Evolutionary conservation across 2,797 vertebrate genomes (phyloP).

Genomic region (Gadopsis bispinosus): DNA sequence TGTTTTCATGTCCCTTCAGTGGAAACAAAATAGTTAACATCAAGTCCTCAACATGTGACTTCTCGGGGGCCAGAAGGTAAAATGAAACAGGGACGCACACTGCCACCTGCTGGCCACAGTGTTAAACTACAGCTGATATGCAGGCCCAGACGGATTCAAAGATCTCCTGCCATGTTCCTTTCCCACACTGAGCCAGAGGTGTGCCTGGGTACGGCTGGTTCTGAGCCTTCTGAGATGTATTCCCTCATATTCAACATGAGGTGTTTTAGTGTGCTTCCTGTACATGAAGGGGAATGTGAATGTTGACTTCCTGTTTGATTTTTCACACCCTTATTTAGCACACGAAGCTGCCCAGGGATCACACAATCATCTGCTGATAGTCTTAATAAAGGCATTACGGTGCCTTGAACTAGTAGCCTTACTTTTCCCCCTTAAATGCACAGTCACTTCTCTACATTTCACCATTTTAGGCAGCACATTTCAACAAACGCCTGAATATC

Average conservation of each 20-base stretch:
- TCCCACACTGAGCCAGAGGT: slow-evolving; percentile 21
- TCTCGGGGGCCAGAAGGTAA: neutral
- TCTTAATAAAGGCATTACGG: neutral
- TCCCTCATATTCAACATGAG: neutral
- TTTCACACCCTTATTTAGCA: neutral
- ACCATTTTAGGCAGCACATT: slow-evolving; percentile 12
- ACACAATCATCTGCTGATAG: neutral
- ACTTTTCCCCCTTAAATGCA: neutral
- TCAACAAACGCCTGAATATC: slow-evolving; percentile 24
- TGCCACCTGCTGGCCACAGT: slow-evolving; percentile 67
- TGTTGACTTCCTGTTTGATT: neutral
- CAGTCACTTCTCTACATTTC: slow-evolving; percentile 13
- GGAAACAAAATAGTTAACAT: slow-evolving; percentile 14
- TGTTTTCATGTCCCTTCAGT: neutral
- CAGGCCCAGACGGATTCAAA: neutral
- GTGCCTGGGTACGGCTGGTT: slow-evolving; percentile 14
- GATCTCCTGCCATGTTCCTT: neutral
- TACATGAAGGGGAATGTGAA: neutral
- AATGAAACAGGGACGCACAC: slow-evolving; percentile 22
- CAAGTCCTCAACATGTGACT: neutral
- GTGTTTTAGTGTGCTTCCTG: neutral
- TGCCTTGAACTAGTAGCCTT: neutral
- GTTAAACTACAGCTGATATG: slow-evolving; percentile 9
- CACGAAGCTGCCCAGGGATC: too few relatives aligned
- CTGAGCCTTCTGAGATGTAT: slow-evolving; percentile 7